phyloP scores from a whole-genome alignment of 2,797 vertebrate genomes.

The Ctenopoma multispine region DNA sequence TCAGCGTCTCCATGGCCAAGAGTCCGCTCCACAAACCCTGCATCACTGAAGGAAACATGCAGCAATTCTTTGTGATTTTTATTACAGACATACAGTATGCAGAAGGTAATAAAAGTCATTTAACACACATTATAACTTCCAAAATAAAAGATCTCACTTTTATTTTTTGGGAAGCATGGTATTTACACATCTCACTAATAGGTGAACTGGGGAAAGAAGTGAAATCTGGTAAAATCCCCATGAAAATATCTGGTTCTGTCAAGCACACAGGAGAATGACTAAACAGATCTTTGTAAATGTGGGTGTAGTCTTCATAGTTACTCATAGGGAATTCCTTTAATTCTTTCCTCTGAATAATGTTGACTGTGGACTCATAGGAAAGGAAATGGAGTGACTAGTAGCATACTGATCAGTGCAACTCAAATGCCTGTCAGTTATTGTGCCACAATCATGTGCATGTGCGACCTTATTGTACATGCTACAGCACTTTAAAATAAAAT shows the following conservation, averaged over 20 bases:
- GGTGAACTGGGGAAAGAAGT: background rate
- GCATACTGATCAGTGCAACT: slow-evolving; percentile 31
- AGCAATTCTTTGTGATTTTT: slow-evolving; percentile 16
- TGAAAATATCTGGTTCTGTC: slow-evolving; percentile 12
- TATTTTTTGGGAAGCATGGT: slow-evolving; percentile 2
- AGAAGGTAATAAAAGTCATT: slow-evolving; percentile 6
- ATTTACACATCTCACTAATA: background rate
- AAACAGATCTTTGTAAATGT: slow-evolving; percentile 21
- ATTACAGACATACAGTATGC: slow-evolving; percentile 3
- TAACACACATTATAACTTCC: background rate
- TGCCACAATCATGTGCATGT: background rate
- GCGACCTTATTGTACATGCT: background rate
- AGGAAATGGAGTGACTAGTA: slow-evolving; percentile 24
- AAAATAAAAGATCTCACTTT: slow-evolving; percentile 4
- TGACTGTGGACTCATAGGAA: slow-evolving; percentile 4
- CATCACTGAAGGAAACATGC: slow-evolving; percentile 77
- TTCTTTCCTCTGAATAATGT: too few species aligned
- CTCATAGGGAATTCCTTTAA: slow-evolving; percentile 39
- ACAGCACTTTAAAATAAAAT: background rate
- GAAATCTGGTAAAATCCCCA: slow-evolving; percentile 13
- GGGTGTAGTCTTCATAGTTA: slow-evolving; percentile 34
- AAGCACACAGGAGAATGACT: slow-evolving; percentile 33
- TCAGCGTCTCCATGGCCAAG: slow-evolving; percentile 65
- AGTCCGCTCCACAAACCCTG: slow-evolving; percentile 69
- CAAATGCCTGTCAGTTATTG: slow-evolving; percentile 5